Percentiles rank a stretch among this genome's conserved stretches.
Evolutionary conservation across 2,113 vertebrate genomes (phyloP).

Genomic region (Thryonomys swinderianus): DNA sequence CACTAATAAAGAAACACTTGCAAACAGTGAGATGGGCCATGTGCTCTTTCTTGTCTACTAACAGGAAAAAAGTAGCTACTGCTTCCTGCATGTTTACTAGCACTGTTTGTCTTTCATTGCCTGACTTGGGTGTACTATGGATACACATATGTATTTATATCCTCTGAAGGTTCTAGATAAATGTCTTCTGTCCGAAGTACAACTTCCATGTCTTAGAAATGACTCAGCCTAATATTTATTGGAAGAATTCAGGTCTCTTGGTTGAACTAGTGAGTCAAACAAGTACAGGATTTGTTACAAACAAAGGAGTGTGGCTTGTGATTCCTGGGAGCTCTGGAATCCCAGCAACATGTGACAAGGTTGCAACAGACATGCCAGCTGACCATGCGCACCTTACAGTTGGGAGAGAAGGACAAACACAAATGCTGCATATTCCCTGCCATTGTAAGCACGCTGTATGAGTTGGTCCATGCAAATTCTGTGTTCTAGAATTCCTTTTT

Average conservation of each 20-base stretch:
- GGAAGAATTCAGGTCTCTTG: not conserved
- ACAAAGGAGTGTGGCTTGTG: not conserved
- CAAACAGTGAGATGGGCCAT: not conserved
- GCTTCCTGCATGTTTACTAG: conserved; percentile 10
- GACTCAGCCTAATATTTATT: conserved; percentile 10
- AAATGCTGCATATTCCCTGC: rapidly evolving
- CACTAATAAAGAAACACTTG: conserved; percentile 56
- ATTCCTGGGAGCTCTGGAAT: not conserved
- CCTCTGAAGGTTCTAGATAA: not conserved
- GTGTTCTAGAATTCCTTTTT: conserved; percentile 18
- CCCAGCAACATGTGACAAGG: not conserved
- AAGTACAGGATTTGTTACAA: not conserved
- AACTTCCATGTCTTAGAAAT: conserved; percentile 25
- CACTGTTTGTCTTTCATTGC: not conserved
- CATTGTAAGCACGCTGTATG: not conserved
- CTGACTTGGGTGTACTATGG: not conserved
- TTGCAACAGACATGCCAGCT: not conserved
- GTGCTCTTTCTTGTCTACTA: not conserved
- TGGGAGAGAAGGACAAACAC: not conserved
- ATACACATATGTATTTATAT: not conserved
- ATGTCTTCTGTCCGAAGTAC: not conserved
- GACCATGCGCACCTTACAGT: not conserved
- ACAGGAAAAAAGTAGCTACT: not conserved
- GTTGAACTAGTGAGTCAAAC: conserved; percentile 34
- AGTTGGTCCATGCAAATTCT: not conserved